phyloP scores from a whole-genome alignment of 2,888 invertebrate genomes.

The Congeria kusceri region DNA sequence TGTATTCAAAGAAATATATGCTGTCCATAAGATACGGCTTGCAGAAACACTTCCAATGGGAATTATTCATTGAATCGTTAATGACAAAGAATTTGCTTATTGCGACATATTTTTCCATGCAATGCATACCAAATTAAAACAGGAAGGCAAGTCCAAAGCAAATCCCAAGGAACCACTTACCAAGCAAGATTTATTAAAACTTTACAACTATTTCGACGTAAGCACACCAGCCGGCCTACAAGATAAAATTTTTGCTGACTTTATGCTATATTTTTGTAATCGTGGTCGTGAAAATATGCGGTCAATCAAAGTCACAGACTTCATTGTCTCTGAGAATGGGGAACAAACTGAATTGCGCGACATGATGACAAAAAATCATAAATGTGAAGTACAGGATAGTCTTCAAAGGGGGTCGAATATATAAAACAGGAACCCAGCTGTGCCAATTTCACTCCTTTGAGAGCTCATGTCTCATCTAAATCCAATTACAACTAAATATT shows the following conservation, averaged over 20 bases:
- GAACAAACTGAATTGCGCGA: conserved; percentile 35
- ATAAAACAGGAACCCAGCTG: conserved; percentile 21
- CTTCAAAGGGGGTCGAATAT: conserved; percentile 39
- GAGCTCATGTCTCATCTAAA: conserved; percentile 37
- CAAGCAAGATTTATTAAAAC: too few species aligned
- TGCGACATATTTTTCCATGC: too few species aligned
- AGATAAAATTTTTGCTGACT: conserved; percentile 44
- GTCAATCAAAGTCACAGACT: conserved; percentile 37
- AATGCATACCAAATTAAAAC: too few species aligned
- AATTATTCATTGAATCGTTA: too few species aligned
- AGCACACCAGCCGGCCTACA: conserved; percentile 38
- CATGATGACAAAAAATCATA: conserved; percentile 40
- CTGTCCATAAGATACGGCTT: too few species aligned
- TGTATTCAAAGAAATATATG: too few species aligned
- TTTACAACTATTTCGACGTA: conserved; percentile 34
- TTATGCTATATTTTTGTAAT: too few species aligned
- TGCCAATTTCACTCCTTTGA: conserved; percentile 43
- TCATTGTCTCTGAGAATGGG: conserved; percentile 21
- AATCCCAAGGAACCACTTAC: too few species aligned
- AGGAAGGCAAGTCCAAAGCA: too few species aligned
- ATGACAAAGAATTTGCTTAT: too few species aligned
- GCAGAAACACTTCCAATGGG: too few species aligned
- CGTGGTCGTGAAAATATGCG: conserved; percentile 45
- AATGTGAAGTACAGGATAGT: background rate
- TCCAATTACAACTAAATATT: conserved; percentile 14